Percentiles rank a stretch among this genome's conserved stretches.
phyloP scores from a whole-genome alignment of 2,113 vertebrate genomes.

The Neolamprologus hecqui region DNA sequence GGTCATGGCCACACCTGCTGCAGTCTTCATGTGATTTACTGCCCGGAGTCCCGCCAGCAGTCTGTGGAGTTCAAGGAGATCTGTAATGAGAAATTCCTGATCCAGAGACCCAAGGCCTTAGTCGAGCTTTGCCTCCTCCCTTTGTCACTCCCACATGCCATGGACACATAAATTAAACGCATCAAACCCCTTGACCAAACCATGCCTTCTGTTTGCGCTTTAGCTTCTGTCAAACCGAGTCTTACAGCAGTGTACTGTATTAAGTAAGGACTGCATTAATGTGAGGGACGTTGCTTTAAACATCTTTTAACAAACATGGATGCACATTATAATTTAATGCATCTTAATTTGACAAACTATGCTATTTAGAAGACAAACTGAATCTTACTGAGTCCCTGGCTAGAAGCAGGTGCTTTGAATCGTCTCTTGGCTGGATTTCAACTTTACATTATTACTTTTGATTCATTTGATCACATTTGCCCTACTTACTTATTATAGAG shows the following conservation, averaged over 20 bases:
- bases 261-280: neutral
- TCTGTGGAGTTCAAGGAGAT: constrained; percentile 79
- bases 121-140: constrained; percentile 34
- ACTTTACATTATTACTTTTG: constrained; percentile 1
- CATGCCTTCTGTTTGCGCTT: neutral
- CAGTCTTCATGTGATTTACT: constrained; percentile 76
- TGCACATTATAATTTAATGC: neutral
- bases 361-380: neutral
- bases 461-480: neutral
- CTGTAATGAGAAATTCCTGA: constrained; percentile 79
- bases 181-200: neutral
- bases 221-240: neutral
- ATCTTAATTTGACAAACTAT: neutral
- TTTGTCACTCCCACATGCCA: constrained; percentile 49
- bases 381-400: neutral
- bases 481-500: neutral
- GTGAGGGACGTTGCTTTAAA: neutral
- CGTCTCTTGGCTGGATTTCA: neutral
- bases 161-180: constrained; percentile 9
- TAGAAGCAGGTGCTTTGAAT: neutral
- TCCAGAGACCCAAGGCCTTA: constrained; percentile 70
- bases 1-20: constrained; percentile 73
- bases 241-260: neutral
- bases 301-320: neutral
- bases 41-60: constrained; percentile 25